These are phyloP conservation scores for Thalpophila matura DNA, from an alignment of 2,888 invertebrate genomes.

Conservation along the genomic window DNA sequence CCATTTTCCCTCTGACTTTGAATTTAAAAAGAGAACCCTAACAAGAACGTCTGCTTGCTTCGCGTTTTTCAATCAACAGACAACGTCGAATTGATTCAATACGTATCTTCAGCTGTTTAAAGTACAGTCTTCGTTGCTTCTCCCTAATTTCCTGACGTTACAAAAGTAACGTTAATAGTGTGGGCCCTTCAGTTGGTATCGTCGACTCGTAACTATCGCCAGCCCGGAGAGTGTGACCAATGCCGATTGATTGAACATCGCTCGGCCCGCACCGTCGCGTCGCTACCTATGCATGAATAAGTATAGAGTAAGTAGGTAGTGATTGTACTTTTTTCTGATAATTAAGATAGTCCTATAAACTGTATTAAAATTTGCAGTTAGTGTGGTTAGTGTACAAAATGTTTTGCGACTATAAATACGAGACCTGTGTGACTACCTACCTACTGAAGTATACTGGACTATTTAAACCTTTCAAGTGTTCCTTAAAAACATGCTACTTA, in stretches of 20 bases:
- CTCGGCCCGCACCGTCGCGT: slow-evolving; percentile 4
- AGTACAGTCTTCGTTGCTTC: neutral
- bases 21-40: too few species aligned
- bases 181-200: slow-evolving; percentile 16
- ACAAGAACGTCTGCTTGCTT: too few species aligned
- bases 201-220: slow-evolving; percentile 1
- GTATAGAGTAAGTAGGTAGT: neutral
- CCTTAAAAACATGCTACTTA: too few species aligned
- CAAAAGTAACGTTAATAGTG: slow-evolving; percentile 17
- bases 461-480: too few species aligned
- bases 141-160: slow-evolving; percentile 13
- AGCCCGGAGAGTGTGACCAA: slow-evolving; percentile 74
- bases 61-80: neutral
- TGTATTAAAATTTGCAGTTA: too few species aligned
- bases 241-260: slow-evolving; percentile 76
- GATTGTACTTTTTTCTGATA: too few species aligned
- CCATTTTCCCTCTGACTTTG: too few species aligned
- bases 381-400: too few species aligned
- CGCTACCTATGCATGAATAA: slow-evolving; percentile 14
- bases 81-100: neutral
- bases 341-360: too few species aligned
- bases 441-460: too few species aligned
- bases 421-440: too few species aligned
- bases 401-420: too few species aligned
- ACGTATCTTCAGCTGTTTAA: neutral